Conservation (phyloP, 2,888 invertebrate genomes). For the Orthonychiurus folsomi region DNA sequence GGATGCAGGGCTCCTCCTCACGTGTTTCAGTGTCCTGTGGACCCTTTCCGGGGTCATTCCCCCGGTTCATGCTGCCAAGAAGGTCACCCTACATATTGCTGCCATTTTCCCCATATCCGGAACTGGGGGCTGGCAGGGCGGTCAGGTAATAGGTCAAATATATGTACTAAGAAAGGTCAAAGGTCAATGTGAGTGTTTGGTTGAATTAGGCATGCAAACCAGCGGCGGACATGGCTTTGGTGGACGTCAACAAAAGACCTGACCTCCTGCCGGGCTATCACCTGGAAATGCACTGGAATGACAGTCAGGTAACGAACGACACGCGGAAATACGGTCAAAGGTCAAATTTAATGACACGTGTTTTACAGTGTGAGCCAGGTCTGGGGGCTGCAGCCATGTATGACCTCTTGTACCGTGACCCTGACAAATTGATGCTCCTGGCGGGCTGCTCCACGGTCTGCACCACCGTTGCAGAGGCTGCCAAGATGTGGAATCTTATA, state of each 20-base stretch:
- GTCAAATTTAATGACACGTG: too few relatives aligned
- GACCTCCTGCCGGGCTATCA: slow-evolving; percentile 86
- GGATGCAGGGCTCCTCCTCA: slow-evolving; percentile 3
- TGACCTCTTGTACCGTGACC: slow-evolving; percentile 84
- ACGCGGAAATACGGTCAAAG: too few relatives aligned
- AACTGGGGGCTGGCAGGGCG: slow-evolving; percentile 96
- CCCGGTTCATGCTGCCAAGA: slow-evolving; percentile 7
- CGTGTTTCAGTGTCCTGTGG: slow-evolving; percentile 9
- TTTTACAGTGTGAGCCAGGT: slow-evolving; percentile 90
- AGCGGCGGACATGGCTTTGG: slow-evolving; percentile 89
- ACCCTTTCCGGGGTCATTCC: not conserved
- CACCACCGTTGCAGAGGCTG: slow-evolving; percentile 97
- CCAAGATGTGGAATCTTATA: slow-evolving; percentile 99
- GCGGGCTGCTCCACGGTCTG: slow-evolving; percentile 98
- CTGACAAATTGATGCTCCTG: slow-evolving; percentile 84
- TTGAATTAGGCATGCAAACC: slow-evolving; percentile 77
- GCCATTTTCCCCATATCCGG: slow-evolving; percentile 97
- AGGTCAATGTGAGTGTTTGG: not conserved
- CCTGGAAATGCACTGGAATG: slow-evolving; percentile 84
- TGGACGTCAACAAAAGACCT: slow-evolving; percentile 82
- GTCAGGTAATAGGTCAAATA: slow-evolving; percentile 47
- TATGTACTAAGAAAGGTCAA: not conserved
- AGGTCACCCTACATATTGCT: slow-evolving; percentile 84
- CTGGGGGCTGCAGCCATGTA: slow-evolving; percentile 97
- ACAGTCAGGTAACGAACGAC: slow-evolving; percentile 91